Base-by-base conservation (phyloP, 2,888 invertebrate species). In the Eupithecia inturbata region DNA sequence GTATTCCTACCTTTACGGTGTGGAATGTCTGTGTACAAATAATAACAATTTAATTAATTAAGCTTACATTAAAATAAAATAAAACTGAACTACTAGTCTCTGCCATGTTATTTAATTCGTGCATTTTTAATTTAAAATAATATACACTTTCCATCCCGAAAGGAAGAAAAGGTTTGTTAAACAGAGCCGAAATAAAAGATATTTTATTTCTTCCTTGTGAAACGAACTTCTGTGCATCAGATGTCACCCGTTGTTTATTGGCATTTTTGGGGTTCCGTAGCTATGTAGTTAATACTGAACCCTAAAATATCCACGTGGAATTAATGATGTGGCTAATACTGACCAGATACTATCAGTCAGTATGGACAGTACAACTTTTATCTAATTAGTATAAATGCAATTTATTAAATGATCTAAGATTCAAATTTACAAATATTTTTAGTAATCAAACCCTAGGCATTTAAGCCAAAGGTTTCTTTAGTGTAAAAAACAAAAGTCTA, bases 301-400 rank as follows among this genome's bases (percentile, higher is more conserved):
- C 49, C 49, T 53, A 22, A 53, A 49, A 53, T n/a, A 45, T 53
- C 49, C n/a, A 53, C 49, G n/a, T 53, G 49, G 49, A 49, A 53
- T 22, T 53, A 22, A 22, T 22, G n/a, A 53, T 53, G 16, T 53
- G 49, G 22, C 49, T 53, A 1, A 45, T 45, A 7, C 45, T 45
- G 19, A 45, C 6, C 49, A 19, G 49, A 22, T 22, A 9, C 49
- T 53, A 53, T 53, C 49, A 53, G 49, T 22, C 19, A 45, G 5
- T 45, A 45, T 45, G 45, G n/a, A n/a, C n/a, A n/a, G 19, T 45
- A 45, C 6, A 6, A 1, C 3, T 53, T 53, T 53, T 10, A 53
- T 53, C 49, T 53, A 22, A n/a, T n/a, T 22, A 22, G 3, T 53
- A 53, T 22, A 45, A 53, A 53, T 53, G 49, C 22, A 10, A 53